Evolutionary conservation across 2,888 invertebrate species (phyloP).

Genomic region (Dorcus parallelipipedus): DNA sequence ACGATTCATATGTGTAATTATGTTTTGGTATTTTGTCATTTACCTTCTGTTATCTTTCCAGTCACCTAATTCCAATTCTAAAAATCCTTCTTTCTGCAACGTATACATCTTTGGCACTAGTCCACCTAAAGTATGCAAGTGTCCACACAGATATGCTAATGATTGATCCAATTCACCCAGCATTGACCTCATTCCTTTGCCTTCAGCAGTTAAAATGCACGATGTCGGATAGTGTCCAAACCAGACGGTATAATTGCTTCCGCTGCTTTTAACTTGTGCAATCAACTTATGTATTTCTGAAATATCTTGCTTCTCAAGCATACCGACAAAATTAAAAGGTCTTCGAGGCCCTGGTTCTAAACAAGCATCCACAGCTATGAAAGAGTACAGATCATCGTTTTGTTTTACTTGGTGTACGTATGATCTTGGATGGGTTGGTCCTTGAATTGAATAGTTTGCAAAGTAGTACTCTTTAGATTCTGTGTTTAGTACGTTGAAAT

Average conservation of each 20-base stretch:
- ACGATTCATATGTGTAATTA: neutral
- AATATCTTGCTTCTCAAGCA: constrained; percentile 59
- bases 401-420: constrained; percentile 64
- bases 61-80: constrained; percentile 87
- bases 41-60: constrained; percentile 88
- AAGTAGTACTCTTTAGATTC: constrained; percentile 72
- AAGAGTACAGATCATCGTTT: constrained; percentile 67
- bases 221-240: constrained; percentile 94
- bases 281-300: constrained; percentile 57
- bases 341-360: constrained; percentile 81
- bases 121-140: constrained; percentile 81
- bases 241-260: constrained; percentile 65
- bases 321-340: constrained; percentile 89
- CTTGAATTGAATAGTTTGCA: constrained; percentile 77
- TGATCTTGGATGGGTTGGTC: constrained; percentile 63
- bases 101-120: constrained; percentile 82
- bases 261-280: constrained; percentile 51
- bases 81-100: constrained; percentile 73
- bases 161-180: constrained; percentile 60
- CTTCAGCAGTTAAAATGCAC: constrained; percentile 61
- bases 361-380: constrained; percentile 84
- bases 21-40: neutral
- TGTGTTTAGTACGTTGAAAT: constrained; percentile 75
- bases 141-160: constrained; percentile 83
- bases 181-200: constrained; percentile 53